Evolutionary conservation across 2,113 vertebrate genomes (phyloP), one percentile per base, ranked within the genome.

Genomic region (Oxygymnocypris stewartii): DNA sequence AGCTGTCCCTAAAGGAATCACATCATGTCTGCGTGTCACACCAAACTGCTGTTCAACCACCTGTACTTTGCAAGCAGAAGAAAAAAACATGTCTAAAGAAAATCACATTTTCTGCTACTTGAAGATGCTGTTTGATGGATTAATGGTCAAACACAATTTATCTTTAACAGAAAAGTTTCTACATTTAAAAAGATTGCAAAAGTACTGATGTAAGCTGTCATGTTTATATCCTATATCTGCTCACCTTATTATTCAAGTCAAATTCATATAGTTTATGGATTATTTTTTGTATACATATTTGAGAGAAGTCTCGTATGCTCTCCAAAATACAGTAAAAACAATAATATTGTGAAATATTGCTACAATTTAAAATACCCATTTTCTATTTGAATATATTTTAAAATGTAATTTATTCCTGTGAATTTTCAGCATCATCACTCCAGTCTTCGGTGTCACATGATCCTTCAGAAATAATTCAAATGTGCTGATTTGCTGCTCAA

Each of bases 41-140:
- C 79, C 63, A 51, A 18, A 51, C 81, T 82, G 81, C 81, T 82
- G 81, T 82, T 67, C 81, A 71, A 31, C 63, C 81, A 82, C 81
- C 81, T 82, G 63, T 67, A 71, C 25, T 51, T 49, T 78, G 47
- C 79, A 71, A 47, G 35, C 42, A 8, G 59, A 42, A 14, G 23
- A 23, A 3, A 7, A 31, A 16, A 20, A 42, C n/a, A 40, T 16
- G 31, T 37, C 51, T 13, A 28, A 47, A 82, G 40, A 28, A 44
- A 82, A 67, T 28, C 61, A 1, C 5, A 67, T 67, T 23, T 47
- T 65, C 25, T 67, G 61, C n/a, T 67, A 18, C 63, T 67, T 82
- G 47, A 51, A 54, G 75, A 78, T 10, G 4, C 37, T 28, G 57
- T 49, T 12, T 82, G 78, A 80, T 80, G 51, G 28, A 59, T 57